These are phyloP conservation scores for Podabrus alpinus DNA, from an alignment of 2,888 invertebrate species.

Conservation along the genomic window DNA sequence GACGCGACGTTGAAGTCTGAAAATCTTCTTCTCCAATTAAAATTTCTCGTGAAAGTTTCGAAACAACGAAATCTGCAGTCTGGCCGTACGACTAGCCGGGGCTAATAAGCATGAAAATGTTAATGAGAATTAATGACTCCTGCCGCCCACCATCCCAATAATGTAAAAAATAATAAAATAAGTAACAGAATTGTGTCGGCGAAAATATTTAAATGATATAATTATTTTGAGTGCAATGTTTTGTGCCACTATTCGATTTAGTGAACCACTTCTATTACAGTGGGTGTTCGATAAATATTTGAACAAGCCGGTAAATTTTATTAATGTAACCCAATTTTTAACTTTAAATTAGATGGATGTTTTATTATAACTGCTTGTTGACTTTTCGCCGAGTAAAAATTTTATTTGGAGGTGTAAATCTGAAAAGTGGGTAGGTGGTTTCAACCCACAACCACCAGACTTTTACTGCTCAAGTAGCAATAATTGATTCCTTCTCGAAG, in stretches of 20 bases:
- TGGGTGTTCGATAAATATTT: neutral
- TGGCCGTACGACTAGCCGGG: neutral
- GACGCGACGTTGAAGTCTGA: too few relatives aligned
- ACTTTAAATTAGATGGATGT: neutral
- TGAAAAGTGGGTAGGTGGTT: neutral
- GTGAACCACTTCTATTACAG: neutral
- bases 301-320: neutral
- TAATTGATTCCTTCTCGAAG: neutral
- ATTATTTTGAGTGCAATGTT: neutral
- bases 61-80: neutral
- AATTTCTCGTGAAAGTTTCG: too few relatives aligned
- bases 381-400: neutral
- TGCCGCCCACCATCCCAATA: neutral
- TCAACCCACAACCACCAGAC: neutral
- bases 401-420: neutral
- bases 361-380: neutral
- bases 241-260: neutral
- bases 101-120: neutral
- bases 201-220: neutral
- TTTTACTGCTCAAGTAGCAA: neutral
- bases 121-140: neutral
- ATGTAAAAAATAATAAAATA: neutral
- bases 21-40: too few relatives aligned
- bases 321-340: neutral
- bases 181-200: conserved; percentile 1